Evolutionary conservation across 2,888 invertebrate species (phyloP), one percentile per base, ranked within the genome.

Genomic region (Gerosis bhagava): DNA sequence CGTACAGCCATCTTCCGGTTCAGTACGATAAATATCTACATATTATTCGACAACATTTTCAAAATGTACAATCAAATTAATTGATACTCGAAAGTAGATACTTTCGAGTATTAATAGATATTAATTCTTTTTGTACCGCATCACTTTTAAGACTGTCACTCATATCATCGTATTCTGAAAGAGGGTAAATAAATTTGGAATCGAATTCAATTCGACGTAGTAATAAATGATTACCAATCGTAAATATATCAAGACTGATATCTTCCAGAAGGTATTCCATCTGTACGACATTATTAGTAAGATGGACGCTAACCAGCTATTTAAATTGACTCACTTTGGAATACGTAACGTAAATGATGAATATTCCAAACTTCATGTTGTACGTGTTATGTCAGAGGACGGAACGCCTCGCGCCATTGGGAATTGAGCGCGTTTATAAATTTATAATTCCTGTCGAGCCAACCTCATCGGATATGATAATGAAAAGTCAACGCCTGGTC

Each of bases 401-500:
- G 59, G 62, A 59, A 56, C 65, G 56, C 55, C 45, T 57, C 57
- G 51, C n/a, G n/a, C n/a, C n/a, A n/a, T n/a, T n/a, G n/a, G n/a
- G n/a, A 56, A 39, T 59, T 51, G 58, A 67, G 62, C 49, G 53
- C 53, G 65, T 57, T 70, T 61, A 66, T 82, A 73, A 74, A 82
- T 83, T 70, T 75, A 71, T 78, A 75, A 82, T 70, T 70, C 68
- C 48, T 56, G 57, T 62, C 63, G 54, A 65, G 62, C 58, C 56
- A 64, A 67, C 59, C 73, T 81, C 81, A 80, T 81, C 67, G 57
- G 55, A 61, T 80, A 78, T 81, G 74, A 76, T 80, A 81, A 82
- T 80, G 70, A 65, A 73, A 73, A 73, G 68, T 71, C 69, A 70
- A 73, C 71, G 62, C 63, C 60, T 69, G 59, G 63, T 61, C 63